phyloP scores from a whole-genome alignment of 2,797 vertebrate genomes.

The Semaprochilodus insignis region DNA sequence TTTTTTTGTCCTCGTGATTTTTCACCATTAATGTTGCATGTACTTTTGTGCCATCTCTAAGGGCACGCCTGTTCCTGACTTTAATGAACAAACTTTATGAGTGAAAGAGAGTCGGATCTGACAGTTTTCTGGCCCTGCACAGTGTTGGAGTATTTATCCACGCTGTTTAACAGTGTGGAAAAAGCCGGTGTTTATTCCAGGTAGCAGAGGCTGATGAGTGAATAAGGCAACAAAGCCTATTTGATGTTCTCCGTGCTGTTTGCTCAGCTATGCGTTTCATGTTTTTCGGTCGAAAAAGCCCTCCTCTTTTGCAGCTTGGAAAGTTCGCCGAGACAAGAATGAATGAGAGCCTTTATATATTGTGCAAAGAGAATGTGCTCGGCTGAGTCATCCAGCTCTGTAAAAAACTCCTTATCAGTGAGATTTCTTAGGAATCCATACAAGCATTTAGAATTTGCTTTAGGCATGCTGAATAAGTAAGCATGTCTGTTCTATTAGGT shows the following conservation, averaged over 20 bases:
- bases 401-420: neutral
- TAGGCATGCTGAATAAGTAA: slow-evolving; percentile 1
- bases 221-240: slow-evolving; percentile 2
- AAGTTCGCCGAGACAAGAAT: slow-evolving; percentile 17
- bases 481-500: neutral
- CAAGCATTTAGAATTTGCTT: neutral
- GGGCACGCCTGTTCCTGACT: neutral
- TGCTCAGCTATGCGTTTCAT: slow-evolving; percentile 38
- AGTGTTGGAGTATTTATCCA: neutral
- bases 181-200: slow-evolving; percentile 3
- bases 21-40: neutral
- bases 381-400: neutral
- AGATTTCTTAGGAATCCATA: slow-evolving; percentile 1
- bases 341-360: slow-evolving; percentile 52
- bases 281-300: slow-evolving; percentile 30
- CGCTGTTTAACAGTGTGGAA: neutral
- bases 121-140: neutral
- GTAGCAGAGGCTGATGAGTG: slow-evolving; percentile 2
- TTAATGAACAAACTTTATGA: neutral
- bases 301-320: slow-evolving; percentile 28
- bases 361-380: slow-evolving; percentile 1
- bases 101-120: neutral
- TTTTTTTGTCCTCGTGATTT: slow-evolving; percentile 30
- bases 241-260: neutral
- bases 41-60: neutral